Conservation (phyloP, 2,797 vertebrate species). For the Fratercula arctica region DNA sequence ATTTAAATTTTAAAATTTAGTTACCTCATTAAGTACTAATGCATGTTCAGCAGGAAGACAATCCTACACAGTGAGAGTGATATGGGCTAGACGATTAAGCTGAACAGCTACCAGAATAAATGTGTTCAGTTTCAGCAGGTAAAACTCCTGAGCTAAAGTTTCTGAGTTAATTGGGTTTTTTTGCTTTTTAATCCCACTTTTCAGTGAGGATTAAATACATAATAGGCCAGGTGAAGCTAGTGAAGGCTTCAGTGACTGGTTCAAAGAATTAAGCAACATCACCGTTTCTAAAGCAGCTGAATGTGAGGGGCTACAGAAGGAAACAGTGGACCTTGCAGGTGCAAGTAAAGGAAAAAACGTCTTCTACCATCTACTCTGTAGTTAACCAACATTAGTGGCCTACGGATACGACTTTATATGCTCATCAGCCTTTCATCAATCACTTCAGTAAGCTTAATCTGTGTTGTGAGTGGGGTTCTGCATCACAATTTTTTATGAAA, state of each 20-base stretch:
- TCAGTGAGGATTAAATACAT: not conserved
- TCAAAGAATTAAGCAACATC: not conserved
- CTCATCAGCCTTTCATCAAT: not conserved
- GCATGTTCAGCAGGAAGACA: not conserved
- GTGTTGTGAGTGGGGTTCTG: not conserved
- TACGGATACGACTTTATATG: not conserved
- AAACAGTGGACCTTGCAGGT: not conserved
- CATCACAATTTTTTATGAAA: not conserved
- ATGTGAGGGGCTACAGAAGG: not conserved
- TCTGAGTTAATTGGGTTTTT: not conserved
- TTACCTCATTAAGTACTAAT: constrained; percentile 19
- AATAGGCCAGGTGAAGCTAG: not conserved
- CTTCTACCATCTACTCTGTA: not conserved
- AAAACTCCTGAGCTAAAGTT: not conserved
- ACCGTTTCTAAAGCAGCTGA: not conserved
- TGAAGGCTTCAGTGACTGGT: not conserved
- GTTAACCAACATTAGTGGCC: not conserved
- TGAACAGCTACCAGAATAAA: not conserved
- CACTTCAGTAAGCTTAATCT: not conserved
- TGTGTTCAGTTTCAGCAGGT: not conserved
- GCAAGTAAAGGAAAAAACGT: not conserved
- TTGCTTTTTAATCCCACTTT: not conserved
- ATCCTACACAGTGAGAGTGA: not conserved
- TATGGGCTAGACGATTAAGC: not conserved
- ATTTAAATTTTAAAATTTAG: constrained; percentile 34